These are phyloP conservation scores for Propsilocerus akamusi DNA, from an alignment of 1,140 invertebrate species.

Conservation along the genomic window DNA sequence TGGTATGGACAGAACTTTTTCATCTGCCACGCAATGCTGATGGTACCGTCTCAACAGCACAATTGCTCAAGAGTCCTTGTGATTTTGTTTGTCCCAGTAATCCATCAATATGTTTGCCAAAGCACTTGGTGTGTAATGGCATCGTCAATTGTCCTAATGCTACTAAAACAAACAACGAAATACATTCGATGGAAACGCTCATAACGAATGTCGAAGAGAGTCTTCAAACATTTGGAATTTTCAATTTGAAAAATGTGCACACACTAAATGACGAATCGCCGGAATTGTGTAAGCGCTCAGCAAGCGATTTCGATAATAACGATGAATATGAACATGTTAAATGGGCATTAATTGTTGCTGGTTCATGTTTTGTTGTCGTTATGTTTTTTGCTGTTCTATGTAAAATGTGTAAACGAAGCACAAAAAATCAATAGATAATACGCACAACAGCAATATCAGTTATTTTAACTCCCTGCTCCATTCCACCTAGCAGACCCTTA, in stretches of 20 bases:
- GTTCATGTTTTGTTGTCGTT: slow-evolving; percentile 21
- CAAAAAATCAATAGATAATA: slow-evolving; percentile 10
- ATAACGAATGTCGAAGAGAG: slow-evolving; percentile 32
- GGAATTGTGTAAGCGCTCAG: slow-evolving; percentile 31
- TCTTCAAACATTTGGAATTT: slow-evolving; percentile 31
- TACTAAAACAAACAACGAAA: slow-evolving; percentile 23
- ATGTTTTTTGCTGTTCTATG: slow-evolving; percentile 24
- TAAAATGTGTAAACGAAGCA: slow-evolving; percentile 22
- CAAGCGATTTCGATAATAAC: slow-evolving; percentile 9
- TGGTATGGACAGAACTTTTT: slow-evolving; percentile 77
- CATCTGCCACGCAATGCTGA: slow-evolving; percentile 65
- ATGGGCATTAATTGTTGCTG: slow-evolving; percentile 30
- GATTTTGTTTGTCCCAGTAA: slow-evolving; percentile 73
- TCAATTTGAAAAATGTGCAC: slow-evolving; percentile 25
- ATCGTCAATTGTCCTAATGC: slow-evolving; percentile 66
- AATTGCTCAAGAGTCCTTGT: slow-evolving; percentile 43
- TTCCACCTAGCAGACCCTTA: too few relatives aligned
- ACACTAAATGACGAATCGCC: slow-evolving; percentile 40
- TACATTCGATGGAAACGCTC: slow-evolving; percentile 21
- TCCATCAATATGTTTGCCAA: slow-evolving; percentile 59
- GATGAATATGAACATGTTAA: slow-evolving; percentile 28
- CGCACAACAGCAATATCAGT: too few relatives aligned
- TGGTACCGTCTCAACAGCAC: slow-evolving; percentile 54
- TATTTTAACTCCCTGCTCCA: too few relatives aligned
- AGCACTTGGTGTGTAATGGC: slow-evolving; percentile 66